Conservation (phyloP, 2,113 vertebrate genomes). For the Actenoides hombroni region DNA sequence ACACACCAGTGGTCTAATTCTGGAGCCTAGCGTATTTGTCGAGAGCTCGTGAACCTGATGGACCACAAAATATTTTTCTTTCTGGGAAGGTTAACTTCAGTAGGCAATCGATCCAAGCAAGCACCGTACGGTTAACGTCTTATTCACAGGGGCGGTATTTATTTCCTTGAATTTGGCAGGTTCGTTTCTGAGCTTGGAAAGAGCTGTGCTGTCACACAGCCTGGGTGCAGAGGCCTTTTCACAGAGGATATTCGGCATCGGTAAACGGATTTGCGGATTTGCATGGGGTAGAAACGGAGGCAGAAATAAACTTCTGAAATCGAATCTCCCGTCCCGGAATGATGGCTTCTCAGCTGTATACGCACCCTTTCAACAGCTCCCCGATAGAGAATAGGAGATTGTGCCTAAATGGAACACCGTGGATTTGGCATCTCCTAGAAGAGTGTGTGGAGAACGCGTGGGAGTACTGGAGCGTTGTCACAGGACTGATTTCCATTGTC, state of each 20-base stretch:
- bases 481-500: constrained; percentile 74
- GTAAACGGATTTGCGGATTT: constrained; percentile 30
- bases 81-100: not conserved
- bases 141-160: not conserved
- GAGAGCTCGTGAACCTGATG: not conserved
- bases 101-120: not conserved
- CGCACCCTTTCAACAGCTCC: constrained; percentile 46
- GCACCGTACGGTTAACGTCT: not conserved
- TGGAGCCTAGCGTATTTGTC: not conserved
- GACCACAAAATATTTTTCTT: not conserved
- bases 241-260: not conserved
- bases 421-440: constrained; percentile 75
- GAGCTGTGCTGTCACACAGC: not conserved
- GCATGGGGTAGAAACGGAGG: not conserved
- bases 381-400: constrained; percentile 12
- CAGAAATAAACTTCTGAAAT: not conserved
- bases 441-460: constrained; percentile 72
- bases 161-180: constrained; percentile 23
- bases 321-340: not conserved
- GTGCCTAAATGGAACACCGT: constrained; percentile 71
- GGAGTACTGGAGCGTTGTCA: constrained; percentile 74
- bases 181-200: not conserved
- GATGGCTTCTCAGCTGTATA: not conserved
- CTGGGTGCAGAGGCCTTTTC: constrained; percentile 10
- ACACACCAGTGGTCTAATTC: not conserved